Evolutionary conservation across 2,113 vertebrate species (phyloP), one percentile per base, ranked within the genome.

Genomic region (Sylvilagus bachmani): DNA sequence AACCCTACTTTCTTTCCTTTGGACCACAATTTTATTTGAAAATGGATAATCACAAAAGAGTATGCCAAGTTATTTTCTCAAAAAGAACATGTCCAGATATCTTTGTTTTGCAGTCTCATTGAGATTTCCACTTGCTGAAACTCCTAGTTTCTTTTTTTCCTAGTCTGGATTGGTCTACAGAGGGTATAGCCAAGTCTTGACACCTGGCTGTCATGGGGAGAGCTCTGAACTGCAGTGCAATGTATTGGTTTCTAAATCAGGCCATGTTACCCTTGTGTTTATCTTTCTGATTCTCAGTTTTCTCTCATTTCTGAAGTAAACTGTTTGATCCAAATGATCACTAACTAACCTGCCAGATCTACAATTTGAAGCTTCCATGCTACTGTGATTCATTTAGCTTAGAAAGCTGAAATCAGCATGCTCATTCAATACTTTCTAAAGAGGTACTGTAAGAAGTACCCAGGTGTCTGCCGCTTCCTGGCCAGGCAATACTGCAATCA

Each of bases 251-350:
- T 73, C 62, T 62, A 85, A 62, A 19, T 24, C 82, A 24, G 24
- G 44, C 62, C 93, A 92, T 88, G 38, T 73, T 83, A 84, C 55
- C 64, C 94, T 9, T 53, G 22, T 29, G 10, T 81, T 86, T 87
- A 67, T 79, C 36, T 82, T 88, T 90, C 64, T 86, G 25, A 12
- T 78, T 75, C 83, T 91, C 66, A 49, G 16, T 81, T 94, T 95
- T 86, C n/a, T 58, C 25, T 95, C 38, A 88, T 94, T 38, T 86
- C 24, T 58, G 77, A 75, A 85, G 88, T 33, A 33, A 92, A 77
- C 80, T 90, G 78, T 78, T 93, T 89, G 58, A 38, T 82, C 31
- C 74, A 89, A 91, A 89, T 91, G 64, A 91, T 91, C 64, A 31
- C 79, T 77, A 77, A 85, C 16, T 29, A 84, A 90, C 58, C 17